Conservation (phyloP, 92 coral and sea anemone species). For the Zoanthus sansibaricus region DNA sequence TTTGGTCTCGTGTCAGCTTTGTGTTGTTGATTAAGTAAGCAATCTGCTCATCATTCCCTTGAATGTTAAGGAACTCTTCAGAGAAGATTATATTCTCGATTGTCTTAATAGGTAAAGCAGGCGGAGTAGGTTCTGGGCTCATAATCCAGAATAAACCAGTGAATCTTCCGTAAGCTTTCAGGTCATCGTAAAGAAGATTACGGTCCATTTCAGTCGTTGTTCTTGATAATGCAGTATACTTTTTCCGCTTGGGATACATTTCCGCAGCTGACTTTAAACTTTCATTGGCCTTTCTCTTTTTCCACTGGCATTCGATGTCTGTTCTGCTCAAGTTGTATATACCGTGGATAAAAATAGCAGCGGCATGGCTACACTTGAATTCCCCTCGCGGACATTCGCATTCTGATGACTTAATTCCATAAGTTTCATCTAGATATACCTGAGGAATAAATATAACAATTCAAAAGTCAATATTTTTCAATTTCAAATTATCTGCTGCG, state of each 20-base stretch:
- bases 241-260: not conserved
- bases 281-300: not conserved
- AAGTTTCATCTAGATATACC: conserved; percentile 3
- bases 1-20: not conserved
- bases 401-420: not conserved
- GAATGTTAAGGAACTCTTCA: not conserved
- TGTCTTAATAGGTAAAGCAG: no score
- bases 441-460: not conserved
- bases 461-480: not conserved
- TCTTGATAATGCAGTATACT: not conserved
- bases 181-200: not conserved
- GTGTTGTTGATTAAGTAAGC: not conserved
- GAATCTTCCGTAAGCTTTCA: conserved; percentile 7
- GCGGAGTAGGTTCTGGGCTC: conserved; percentile 1
- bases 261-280: not conserved
- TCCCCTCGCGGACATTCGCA: conserved; percentile 10
- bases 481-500: not conserved
- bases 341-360: conserved; percentile 7
- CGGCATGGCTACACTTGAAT: conserved; percentile 7
- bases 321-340: conserved; percentile 5
- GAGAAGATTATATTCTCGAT: not conserved
- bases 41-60: not conserved
- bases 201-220: not conserved
- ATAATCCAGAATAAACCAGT: conserved; percentile 8
- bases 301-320: conserved; percentile 4